Conservation (phyloP, 1,140 invertebrate genomes). For the Bombus soroeensis region DNA sequence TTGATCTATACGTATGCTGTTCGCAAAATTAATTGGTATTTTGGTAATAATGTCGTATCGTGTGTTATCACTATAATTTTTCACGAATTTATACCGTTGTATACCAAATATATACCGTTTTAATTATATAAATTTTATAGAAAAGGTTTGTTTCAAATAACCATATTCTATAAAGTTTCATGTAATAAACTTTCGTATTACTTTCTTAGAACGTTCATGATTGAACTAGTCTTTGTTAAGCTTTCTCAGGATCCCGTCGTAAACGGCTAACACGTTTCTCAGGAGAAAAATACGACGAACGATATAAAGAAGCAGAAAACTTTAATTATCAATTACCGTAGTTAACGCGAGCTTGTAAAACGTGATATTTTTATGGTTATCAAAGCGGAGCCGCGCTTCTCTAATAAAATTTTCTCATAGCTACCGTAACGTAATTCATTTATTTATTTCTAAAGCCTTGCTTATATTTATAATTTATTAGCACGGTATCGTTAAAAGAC, state of each 20-base stretch:
- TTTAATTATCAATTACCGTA: neutral
- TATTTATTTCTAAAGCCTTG: neutral
- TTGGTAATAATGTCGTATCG: neutral
- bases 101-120: too few relatives aligned
- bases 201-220: neutral
- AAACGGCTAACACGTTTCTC: neutral
- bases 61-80: neutral
- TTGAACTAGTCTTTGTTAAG: neutral
- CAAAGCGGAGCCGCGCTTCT: neutral
- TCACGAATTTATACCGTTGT: neutral
- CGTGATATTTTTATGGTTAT: too few relatives aligned
- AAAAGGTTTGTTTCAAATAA: too few relatives aligned
- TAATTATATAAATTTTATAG: too few relatives aligned
- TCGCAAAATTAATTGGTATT: too few relatives aligned
- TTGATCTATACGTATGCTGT: neutral
- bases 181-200: neutral
- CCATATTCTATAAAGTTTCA: too few relatives aligned
- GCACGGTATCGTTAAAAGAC: conserved; percentile 36
- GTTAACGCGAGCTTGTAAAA: neutral
- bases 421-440: too few relatives aligned
- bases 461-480: conserved; percentile 70
- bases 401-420: too few relatives aligned
- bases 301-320: neutral
- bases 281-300: neutral
- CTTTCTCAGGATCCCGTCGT: neutral